Evolutionary conservation across 2,888 invertebrate genomes (phyloP), one percentile per base, ranked within the genome.

Genomic region (Ornithoptera alexandrae): DNA sequence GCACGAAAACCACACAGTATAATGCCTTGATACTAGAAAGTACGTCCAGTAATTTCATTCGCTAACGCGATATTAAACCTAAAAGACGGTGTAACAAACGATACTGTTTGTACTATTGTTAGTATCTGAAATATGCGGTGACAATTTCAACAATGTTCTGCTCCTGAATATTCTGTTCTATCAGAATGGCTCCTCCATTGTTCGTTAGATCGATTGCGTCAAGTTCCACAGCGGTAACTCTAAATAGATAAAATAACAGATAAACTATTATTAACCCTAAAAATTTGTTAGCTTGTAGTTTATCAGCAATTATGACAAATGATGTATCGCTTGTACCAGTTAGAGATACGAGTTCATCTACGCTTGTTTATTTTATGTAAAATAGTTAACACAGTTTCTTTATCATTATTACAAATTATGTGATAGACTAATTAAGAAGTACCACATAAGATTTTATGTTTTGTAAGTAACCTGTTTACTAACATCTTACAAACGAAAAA

Each of bases 101-200:
- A 7, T 8, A 7, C 8, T 5, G 30, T 30, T 30, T 30, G 30
- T 30, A 30, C 30, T 30, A 3, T 30, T 30, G 30, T 10, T 39
- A 39, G 39, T 39, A 10, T 8, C 10, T 8, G 7, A 39, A 10
- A 39, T 39, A 39, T 39, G 39, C 39, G 8, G 10, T 10, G 39
- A 2, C 30, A 10, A 8, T 39, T 10, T 39, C 39, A 39, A 39
- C 39, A 39, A 10, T 39, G 42, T 68, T 75, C 76, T 63, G 75
- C 79, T 76, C 75, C 74, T 73, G 75, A 76, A 76, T 75, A 77
- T 75, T 74, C 76, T 76, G 75, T 76, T 76, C 72, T 73, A 72
- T 73, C 74, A 73, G 69, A 72, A 71, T 58, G 68, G 59, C 64
- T 62, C 58, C 68, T 68, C 72, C 64, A 72, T 72, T 70, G 63